A percentile compares a stretch with the other conserved stretches of the same genome.
Evolutionary conservation across 2,797 vertebrate genomes (phyloP).

Genomic region (Graptemys geographica): DNA sequence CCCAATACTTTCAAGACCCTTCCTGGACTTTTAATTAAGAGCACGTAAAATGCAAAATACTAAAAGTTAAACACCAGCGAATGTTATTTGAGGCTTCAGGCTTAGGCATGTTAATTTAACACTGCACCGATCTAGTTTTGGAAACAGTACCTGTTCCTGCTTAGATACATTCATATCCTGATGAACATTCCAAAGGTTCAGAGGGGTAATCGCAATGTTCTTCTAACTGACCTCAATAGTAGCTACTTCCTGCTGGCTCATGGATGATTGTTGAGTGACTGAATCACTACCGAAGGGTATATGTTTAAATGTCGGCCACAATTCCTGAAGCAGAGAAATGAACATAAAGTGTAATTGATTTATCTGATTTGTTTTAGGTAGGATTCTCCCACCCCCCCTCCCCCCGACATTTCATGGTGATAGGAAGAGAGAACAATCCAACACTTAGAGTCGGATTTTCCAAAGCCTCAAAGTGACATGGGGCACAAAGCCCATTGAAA

Average conservation of each 20-base stretch:
- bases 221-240: neutral
- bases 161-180: constrained; percentile 36
- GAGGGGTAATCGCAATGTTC: constrained; percentile 3
- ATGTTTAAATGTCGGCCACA: neutral
- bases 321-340: neutral
- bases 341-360: neutral
- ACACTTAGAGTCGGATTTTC: neutral
- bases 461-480: neutral
- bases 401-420: neutral
- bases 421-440: neutral
- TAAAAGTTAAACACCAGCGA: constrained; percentile 37
- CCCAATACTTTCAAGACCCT: constrained; percentile 18
- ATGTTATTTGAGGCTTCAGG: constrained; percentile 60
- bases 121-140: constrained; percentile 57
- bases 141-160: constrained; percentile 36
- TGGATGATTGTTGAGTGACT: fast-evolving
- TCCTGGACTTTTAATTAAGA: neutral
- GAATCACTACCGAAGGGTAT: neutral
- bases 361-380: neutral
- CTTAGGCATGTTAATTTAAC: constrained; percentile 59
- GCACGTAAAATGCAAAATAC: neutral
- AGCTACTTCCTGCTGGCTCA: constrained; percentile 16
- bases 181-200: neutral
- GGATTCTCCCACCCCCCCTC: neutral
- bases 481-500: neutral